Evolutionary conservation across 2,888 invertebrate species (phyloP), one percentile per base, ranked within the genome.

Genomic region (Hypercompe scribonia): DNA sequence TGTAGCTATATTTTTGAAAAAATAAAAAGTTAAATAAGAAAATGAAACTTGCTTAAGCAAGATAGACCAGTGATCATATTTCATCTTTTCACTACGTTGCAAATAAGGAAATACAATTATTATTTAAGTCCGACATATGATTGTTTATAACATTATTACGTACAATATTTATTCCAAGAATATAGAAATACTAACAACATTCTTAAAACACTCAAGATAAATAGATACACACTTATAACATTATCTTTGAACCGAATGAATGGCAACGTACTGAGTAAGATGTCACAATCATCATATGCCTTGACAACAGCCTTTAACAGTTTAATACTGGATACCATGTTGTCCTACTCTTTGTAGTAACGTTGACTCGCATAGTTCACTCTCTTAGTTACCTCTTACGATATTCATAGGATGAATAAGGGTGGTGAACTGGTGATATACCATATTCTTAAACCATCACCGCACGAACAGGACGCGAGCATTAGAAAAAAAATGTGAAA

Each of bases 241-340:
- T 42, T 70, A 70, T 70, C 70, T 64, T 3, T 42, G 33, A 39
- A 63, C 5, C 5, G 33, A 42, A 63, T 64, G 63, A 64, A n/a
- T 46, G 63, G 33, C 46, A 64, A 39, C 42, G 33, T 64, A 64
- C 42, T 24, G 28, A 46, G 7, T 13, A 33, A 33, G 11, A 8
- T 31, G 31, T 15, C 21, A 66, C 8, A 31, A 66, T 21, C 66
- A n/a, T 36, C 36, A 36, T 36, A 36, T n/a, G n/a, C n/a, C n/a
- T n/a, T n/a, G n/a, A n/a, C n/a, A n/a, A n/a, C n/a, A n/a, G n/a
- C n/a, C n/a, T n/a, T 8, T 36, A 36, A 36, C 36, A 36, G 36
- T 36, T 36, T 36, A 36, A 3, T 36, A 36, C 8, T 36, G n/a
- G n/a, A n/a, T n/a, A n/a, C n/a, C n/a, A n/a, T n/a, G n/a, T n/a